Conservation (phyloP, 2,113 vertebrate genomes). For the Calidris pugnax region DNA sequence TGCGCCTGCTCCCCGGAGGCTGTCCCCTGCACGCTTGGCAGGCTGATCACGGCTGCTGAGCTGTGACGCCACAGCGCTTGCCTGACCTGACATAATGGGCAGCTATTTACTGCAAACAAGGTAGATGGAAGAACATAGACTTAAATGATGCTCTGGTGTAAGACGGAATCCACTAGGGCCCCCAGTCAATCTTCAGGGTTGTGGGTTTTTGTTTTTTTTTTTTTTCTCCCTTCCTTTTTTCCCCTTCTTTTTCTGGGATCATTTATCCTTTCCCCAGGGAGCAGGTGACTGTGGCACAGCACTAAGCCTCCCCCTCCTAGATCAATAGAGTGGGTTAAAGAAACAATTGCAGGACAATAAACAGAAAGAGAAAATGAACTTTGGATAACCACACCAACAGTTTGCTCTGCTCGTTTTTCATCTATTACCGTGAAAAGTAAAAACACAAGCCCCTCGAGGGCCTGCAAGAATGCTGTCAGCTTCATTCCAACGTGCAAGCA, state of each 20-base stretch:
- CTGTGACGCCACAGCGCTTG: conserved; percentile 75
- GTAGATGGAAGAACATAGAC: conserved; percentile 83
- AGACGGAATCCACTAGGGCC: conserved; percentile 70
- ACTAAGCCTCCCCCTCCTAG: conserved; percentile 52
- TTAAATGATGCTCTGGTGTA: conserved; percentile 85
- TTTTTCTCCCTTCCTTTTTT: background rate
- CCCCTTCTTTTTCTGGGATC: conserved; percentile 26
- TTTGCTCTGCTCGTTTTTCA: background rate
- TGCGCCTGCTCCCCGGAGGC: conserved; percentile 44
- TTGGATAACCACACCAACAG: conserved; percentile 30
- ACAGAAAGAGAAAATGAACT: conserved; percentile 77
- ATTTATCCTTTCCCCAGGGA: conserved; percentile 74
- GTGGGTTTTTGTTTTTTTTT: background rate
- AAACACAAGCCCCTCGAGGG: background rate
- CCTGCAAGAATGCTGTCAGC: conserved; percentile 2
- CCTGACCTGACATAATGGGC: conserved; percentile 86
- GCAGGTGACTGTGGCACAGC: conserved; percentile 61
- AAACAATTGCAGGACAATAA: conserved; percentile 76
- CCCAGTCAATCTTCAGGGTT: conserved; percentile 70
- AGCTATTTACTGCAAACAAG: conserved; percentile 90
- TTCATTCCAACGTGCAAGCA: conserved; percentile 17
- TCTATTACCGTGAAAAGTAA: background rate
- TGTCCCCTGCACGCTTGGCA: conserved; percentile 20
- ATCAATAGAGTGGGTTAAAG: conserved; percentile 80
- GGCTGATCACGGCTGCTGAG: conserved; percentile 70